Conservation (phyloP, 2,113 vertebrate genomes). For the Ailurus styani region DNA sequence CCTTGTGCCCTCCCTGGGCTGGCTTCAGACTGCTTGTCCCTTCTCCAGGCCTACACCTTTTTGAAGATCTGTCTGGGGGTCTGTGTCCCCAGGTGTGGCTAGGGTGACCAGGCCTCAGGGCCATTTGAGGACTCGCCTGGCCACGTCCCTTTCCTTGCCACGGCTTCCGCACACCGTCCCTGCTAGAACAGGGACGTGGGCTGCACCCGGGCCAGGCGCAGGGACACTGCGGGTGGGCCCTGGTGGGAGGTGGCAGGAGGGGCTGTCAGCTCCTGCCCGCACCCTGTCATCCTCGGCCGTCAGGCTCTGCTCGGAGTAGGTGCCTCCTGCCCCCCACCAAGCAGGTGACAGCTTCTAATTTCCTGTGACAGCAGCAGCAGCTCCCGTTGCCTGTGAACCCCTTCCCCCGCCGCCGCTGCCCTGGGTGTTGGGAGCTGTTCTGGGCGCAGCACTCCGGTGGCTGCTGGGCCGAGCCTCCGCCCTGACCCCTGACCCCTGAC, state of each 20-base stretch:
- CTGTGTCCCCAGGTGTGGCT: too few relatives aligned
- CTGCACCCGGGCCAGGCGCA: neutral
- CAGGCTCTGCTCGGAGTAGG: neutral
- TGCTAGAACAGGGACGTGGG: too few relatives aligned
- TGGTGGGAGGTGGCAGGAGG: neutral
- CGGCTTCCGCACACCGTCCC: neutral
- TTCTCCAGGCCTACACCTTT: neutral
- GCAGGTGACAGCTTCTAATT: constrained; percentile 57
- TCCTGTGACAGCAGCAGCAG: constrained; percentile 39
- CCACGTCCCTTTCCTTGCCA: neutral
- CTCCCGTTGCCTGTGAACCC: neutral
- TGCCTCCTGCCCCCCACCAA: neutral
- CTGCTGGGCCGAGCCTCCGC: neutral
- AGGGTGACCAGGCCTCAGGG: neutral
- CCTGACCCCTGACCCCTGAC: neutral
- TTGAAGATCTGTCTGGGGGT: neutral
- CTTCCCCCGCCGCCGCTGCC: neutral
- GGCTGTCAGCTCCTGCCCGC: neutral
- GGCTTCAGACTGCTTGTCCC: neutral
- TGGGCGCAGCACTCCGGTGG: neutral
- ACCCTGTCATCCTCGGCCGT: rapidly evolving
- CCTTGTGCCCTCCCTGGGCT: neutral
- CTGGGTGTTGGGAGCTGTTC: neutral
- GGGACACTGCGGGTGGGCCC: neutral
- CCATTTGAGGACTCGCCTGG: rapidly evolving